These are phyloP conservation scores for Drosophila serrata DNA, from an alignment of 1,140 invertebrate genomes.

Conservation along the genomic window DNA sequence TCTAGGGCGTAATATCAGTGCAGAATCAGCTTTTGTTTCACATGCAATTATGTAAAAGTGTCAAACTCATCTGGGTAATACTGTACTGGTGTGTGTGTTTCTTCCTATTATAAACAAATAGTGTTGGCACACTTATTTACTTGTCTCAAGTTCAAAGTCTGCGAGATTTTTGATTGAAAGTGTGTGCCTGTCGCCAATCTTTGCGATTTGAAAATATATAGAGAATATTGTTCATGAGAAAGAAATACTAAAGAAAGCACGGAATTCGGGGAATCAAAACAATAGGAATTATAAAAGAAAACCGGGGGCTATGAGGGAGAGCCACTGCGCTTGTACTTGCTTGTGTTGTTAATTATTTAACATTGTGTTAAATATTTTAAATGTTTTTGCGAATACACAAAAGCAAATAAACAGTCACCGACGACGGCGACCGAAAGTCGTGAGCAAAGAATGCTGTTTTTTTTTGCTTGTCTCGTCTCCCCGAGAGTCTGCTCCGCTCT, in stretches of 20 bases:
- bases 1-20: conserved; percentile 37
- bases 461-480: conserved; percentile 49
- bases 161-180: conserved; percentile 29
- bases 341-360: conserved; percentile 80
- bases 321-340: conserved; percentile 40
- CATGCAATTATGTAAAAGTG: conserved; percentile 57
- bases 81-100: not conserved
- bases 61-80: conserved; percentile 27
- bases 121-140: conserved; percentile 25
- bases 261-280: conserved; percentile 37
- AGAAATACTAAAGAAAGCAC: conserved; percentile 4
- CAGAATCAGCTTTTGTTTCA: conserved; percentile 41
- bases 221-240: not conserved
- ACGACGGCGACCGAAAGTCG: conserved; percentile 50
- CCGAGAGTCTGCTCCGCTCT: not conserved
- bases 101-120: conserved; percentile 40
- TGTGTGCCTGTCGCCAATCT: conserved; percentile 11
- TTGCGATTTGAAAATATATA: not conserved
- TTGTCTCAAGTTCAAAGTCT: conserved; percentile 49
- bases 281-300: conserved; percentile 33
- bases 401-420: conserved; percentile 58
- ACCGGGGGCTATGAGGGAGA: conserved; percentile 29
- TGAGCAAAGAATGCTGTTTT: conserved; percentile 75
- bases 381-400: conserved; percentile 67
- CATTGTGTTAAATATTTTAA: conserved; percentile 81